Conservation (phyloP, 64 coral and sea anemone genomes). For the Catalaphyllia jardinei region DNA sequence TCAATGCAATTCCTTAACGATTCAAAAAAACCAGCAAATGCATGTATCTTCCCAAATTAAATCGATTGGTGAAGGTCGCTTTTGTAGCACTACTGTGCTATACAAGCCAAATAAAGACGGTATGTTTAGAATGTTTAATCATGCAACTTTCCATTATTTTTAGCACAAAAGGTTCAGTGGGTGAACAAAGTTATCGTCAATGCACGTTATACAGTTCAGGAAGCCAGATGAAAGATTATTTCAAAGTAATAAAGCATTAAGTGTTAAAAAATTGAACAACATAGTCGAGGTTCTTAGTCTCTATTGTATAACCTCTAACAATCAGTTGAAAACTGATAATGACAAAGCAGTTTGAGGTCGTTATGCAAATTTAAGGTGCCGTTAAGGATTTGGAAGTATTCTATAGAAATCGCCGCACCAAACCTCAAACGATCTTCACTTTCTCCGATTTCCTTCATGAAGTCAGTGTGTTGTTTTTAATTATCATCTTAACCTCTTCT, state of each 20-base stretch:
- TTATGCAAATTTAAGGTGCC: neutral
- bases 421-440: neutral
- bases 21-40: too few relatives aligned
- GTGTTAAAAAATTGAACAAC: neutral
- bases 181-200: too few relatives aligned
- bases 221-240: neutral
- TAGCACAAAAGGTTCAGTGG: too few relatives aligned
- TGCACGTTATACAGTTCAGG: too few relatives aligned
- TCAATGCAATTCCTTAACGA: too few relatives aligned
- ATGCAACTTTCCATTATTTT: too few relatives aligned
- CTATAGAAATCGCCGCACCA: neutral
- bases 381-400: neutral
- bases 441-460: neutral
- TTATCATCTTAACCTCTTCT: neutral
- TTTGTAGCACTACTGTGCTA: too few relatives aligned
- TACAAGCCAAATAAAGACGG: too few relatives aligned
- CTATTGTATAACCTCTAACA: neutral
- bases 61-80: too few relatives aligned
- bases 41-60: too few relatives aligned
- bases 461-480: neutral
- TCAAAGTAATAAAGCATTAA: neutral
- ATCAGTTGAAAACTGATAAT: neutral
- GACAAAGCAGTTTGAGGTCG: neutral
- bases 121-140: too few relatives aligned
- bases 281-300: neutral